Percentiles rank a stretch among this genome's conserved stretches.
These are phyloP conservation scores for Zygogramma bicolorata DNA, from an alignment of 2,888 invertebrate species.

Conservation along the genomic window DNA sequence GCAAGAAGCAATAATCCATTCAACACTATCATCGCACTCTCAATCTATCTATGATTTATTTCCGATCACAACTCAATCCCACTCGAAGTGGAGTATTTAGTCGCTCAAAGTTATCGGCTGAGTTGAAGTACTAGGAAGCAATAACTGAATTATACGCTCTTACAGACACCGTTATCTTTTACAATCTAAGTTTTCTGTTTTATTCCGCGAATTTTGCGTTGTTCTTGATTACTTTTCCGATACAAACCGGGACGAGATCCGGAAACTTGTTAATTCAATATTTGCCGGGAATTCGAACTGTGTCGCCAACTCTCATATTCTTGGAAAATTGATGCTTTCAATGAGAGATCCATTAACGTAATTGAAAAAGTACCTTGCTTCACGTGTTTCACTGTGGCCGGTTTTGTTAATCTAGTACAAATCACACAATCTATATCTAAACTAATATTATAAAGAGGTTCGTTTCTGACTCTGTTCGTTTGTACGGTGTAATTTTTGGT, in stretches of 20 bases:
- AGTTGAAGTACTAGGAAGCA: not conserved
- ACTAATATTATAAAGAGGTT: too few relatives aligned
- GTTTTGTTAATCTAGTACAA: too few relatives aligned
- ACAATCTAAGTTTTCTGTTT: not conserved
- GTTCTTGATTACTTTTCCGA: not conserved
- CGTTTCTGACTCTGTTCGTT: too few relatives aligned
- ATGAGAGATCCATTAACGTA: too few relatives aligned
- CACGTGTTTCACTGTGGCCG: too few relatives aligned
- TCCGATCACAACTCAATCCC: not conserved
- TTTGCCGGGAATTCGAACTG: not conserved
- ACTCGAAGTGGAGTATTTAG: not conserved
- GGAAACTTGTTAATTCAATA: not conserved
- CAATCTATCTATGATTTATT: not conserved
- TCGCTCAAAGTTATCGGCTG: not conserved
- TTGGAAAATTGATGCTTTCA: too few relatives aligned
- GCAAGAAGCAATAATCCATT: too few relatives aligned
- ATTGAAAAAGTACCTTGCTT: too few relatives aligned
- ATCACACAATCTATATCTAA: too few relatives aligned
- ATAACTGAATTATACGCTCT: not conserved
- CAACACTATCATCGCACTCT: too few relatives aligned
- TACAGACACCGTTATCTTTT: not conserved
- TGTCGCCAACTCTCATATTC: too few relatives aligned
- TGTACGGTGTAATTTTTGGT: too few relatives aligned
- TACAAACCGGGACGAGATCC: not conserved
- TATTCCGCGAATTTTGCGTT: not conserved